Conservation (phyloP, 2,797 vertebrate species). For the Amphiprion clarkii region DNA sequence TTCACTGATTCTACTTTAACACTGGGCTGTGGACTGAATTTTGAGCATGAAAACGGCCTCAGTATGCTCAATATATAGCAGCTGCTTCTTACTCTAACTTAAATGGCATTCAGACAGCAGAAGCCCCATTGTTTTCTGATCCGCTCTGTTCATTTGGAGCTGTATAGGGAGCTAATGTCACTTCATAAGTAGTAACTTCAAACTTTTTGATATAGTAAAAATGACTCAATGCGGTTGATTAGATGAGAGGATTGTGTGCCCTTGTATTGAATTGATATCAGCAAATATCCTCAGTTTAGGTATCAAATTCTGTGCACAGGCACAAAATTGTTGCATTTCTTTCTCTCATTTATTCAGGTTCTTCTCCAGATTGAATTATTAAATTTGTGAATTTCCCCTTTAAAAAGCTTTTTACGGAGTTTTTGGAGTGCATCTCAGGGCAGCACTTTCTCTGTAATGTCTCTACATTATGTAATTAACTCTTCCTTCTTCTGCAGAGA, state of each 20-base stretch:
- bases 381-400: constrained; percentile 19
- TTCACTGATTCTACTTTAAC: not conserved
- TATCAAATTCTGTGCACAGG: not conserved
- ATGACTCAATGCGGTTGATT: not conserved
- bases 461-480: constrained; percentile 58
- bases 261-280: not conserved
- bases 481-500: constrained; percentile 81
- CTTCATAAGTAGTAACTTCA: not conserved
- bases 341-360: constrained; percentile 27
- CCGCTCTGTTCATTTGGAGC: not conserved
- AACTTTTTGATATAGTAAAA: not conserved
- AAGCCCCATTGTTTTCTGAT: not conserved
- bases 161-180: no score
- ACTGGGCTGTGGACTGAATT: not conserved
- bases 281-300: not conserved
- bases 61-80: not conserved
- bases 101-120: not conserved
- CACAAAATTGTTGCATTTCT: constrained; percentile 1
- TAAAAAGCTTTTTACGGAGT: constrained; percentile 50
- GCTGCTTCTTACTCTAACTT: constrained; percentile 6
- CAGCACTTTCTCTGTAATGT: constrained; percentile 39
- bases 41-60: not conserved
- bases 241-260: not conserved
- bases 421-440: constrained; percentile 38
- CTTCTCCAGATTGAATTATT: constrained; percentile 18